Percentiles rank a stretch among this genome's conserved stretches.
These are phyloP conservation scores for Ictalurus furcatus DNA, from an alignment of 2,113 vertebrate species.

Conservation along the genomic window DNA sequence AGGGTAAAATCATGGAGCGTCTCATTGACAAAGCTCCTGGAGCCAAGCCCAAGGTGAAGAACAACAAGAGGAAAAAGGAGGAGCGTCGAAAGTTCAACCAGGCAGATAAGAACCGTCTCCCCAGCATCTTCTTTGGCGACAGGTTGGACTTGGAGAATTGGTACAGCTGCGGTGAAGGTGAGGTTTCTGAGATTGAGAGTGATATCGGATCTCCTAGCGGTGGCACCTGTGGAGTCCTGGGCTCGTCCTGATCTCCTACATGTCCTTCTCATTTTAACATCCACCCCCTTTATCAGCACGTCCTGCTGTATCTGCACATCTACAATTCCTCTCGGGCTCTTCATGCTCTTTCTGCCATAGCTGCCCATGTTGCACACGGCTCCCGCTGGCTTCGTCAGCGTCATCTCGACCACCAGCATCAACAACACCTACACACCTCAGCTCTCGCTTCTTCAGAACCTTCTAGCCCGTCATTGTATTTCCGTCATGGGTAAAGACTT, in stretches of 20 bases:
- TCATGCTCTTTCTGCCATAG: slow-evolving; percentile 90
- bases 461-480: slow-evolving; percentile 92
- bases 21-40: slow-evolving; percentile 89
- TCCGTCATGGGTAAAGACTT: slow-evolving; percentile 99
- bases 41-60: slow-evolving; percentile 94
- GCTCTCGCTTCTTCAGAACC: slow-evolving; percentile 93
- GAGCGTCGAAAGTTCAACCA: slow-evolving; percentile 83
- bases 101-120: slow-evolving; percentile 82
- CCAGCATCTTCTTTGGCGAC: slow-evolving; percentile 93
- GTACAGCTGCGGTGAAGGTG: slow-evolving; percentile 98
- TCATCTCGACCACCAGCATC: slow-evolving; percentile 97
- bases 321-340: slow-evolving; percentile 94
- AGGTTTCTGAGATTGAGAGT: slow-evolving; percentile 97
- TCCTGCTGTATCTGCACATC: slow-evolving; percentile 93
- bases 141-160: slow-evolving; percentile 97
- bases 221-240: slow-evolving; percentile 45
- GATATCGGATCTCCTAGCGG: slow-evolving; percentile 88
- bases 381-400: slow-evolving; percentile 89
- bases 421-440: slow-evolving; percentile 96
- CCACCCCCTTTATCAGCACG: slow-evolving; percentile 97
- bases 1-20: slow-evolving; percentile 88
- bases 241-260: slow-evolving; percentile 73
- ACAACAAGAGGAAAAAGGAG: slow-evolving; percentile 87
- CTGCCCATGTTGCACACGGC: slow-evolving; percentile 91
- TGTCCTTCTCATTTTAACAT: slow-evolving; percentile 80